These are phyloP conservation scores for Xiphophorus hellerii DNA, from an alignment of 2,113 vertebrate species.

Conservation along the genomic window DNA sequence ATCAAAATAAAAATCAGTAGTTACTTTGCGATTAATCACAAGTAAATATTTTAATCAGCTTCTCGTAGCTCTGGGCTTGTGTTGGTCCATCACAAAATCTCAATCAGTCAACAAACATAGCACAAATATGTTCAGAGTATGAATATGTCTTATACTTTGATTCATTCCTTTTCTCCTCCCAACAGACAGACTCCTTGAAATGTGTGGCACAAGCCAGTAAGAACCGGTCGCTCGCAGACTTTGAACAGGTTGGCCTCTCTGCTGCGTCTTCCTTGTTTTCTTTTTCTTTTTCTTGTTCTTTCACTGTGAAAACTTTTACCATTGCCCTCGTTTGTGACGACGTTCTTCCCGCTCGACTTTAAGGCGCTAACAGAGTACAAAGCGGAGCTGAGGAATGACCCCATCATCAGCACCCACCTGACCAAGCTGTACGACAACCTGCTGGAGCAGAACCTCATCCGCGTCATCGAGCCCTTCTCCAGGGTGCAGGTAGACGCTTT, in stretches of 20 bases:
- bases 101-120: too few relatives aligned
- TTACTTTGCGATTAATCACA: too few relatives aligned
- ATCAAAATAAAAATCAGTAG: too few relatives aligned
- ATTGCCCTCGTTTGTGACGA: too few relatives aligned
- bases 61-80: too few relatives aligned
- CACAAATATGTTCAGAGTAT: too few relatives aligned
- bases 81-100: too few relatives aligned
- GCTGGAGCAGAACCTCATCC: constrained; percentile 98
- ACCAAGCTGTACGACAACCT: constrained; percentile 96
- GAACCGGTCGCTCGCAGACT: constrained; percentile 98
- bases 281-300: too few relatives aligned
- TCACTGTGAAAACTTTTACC: background rate
- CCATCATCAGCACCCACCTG: constrained; percentile 97
- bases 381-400: constrained; percentile 95
- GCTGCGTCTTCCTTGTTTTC: background rate
- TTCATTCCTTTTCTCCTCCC: background rate
- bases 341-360: background rate
- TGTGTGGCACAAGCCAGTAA: constrained; percentile 97
- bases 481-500: constrained; percentile 90
- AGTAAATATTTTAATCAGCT: too few relatives aligned
- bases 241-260: constrained; percentile 88
- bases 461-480: constrained; percentile 98
- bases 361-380: constrained; percentile 97
- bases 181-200: constrained; percentile 95
- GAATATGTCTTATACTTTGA: constrained; percentile 13